Base-by-base conservation (phyloP, 2,888 invertebrate species). In the Dorcus hopei region DNA sequence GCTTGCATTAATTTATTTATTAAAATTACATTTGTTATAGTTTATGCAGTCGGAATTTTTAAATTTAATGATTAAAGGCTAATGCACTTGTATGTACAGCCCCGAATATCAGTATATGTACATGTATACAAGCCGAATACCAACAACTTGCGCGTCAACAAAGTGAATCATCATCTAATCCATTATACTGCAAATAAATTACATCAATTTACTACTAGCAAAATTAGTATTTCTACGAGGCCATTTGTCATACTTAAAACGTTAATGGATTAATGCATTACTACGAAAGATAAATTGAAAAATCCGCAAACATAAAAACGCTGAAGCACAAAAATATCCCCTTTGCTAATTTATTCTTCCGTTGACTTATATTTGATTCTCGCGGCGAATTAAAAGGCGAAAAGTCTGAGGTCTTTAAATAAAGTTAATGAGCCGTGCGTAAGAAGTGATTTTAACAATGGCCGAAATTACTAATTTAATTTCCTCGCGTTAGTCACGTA, bases 201-300 rank as follows among this genome's bases (percentile, higher is more conserved):
- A 45, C 45, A 19, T 45, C 45, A 45, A 45, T 45, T 11, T 45
- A n/a, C 19, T 11, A 14, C 19, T 33, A 16, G 45, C 16, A 23
- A 23, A 45, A 45, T 45, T 45, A 19, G 45, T 19, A 45, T 45
- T 45, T 45, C 45, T 45, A 23, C 45, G 45, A 45, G 45, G n/a
- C 23, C 45, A n/a, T 19, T 19, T 19, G 45, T 45, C 45, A 45
- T 23, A 23, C 9, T 45, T 33, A 33, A 33, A 33, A 33, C 6
- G 26, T 33, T 33, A 33, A 33, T 33, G 26, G 26, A 33, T 33
- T 33, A 33, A 33, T 33, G 26, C 26, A 33, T 33, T 33, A 33
- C 26, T 33, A 33, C 26, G 26, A 33, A 33, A 33, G 26, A 33
- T 33, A 33, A 33, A 33, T 33, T 33, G 26, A 33, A 33, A 33